A percentile compares a stretch with the other conserved stretches of the same genome.
Evolutionary conservation across 2,797 vertebrate genomes (phyloP).

Genomic region (Microctenopoma lineatum): DNA sequence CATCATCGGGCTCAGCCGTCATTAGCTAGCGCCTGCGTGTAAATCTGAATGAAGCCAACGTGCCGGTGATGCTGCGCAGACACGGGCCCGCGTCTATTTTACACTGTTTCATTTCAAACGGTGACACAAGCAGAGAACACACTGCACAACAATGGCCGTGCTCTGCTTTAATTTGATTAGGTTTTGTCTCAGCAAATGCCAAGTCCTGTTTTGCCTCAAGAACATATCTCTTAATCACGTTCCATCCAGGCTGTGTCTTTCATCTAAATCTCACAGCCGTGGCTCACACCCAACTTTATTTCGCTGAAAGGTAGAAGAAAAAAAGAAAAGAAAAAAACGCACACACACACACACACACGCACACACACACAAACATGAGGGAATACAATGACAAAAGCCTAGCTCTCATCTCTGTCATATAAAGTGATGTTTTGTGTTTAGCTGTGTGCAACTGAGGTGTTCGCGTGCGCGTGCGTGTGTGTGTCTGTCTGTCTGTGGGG

Average conservation of each 20-base stretch:
- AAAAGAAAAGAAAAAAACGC: constrained; percentile 25
- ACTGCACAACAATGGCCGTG: constrained; percentile 79
- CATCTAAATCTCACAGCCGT: constrained; percentile 84
- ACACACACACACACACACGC: constrained; percentile 14
- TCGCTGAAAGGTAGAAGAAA: constrained; percentile 79
- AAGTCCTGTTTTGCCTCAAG: constrained; percentile 86
- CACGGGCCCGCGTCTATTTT: constrained; percentile 66
- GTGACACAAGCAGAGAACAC: constrained; percentile 71
- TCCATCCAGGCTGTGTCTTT: constrained; percentile 84
- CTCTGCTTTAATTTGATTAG: constrained; percentile 88
- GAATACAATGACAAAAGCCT: constrained; percentile 80
- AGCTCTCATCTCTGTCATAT: constrained; percentile 80
- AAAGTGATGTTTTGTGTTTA: constrained; percentile 83
- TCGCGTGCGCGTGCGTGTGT: constrained; percentile 40
- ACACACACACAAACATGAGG: constrained; percentile 59
- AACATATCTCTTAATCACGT: constrained; percentile 86
- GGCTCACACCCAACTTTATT: constrained; percentile 82
- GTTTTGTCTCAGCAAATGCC: constrained; percentile 84
- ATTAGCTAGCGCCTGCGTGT: constrained; percentile 77
- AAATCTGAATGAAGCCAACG: constrained; percentile 67
- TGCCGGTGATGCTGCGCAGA: constrained; percentile 59
- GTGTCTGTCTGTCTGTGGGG: constrained; percentile 75
- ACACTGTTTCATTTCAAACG: constrained; percentile 78
- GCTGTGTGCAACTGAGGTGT: constrained; percentile 64
- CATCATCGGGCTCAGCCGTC: constrained; percentile 76